Conservation (phyloP, 2,888 invertebrate genomes). For the Leptinotarsa haldemani region DNA sequence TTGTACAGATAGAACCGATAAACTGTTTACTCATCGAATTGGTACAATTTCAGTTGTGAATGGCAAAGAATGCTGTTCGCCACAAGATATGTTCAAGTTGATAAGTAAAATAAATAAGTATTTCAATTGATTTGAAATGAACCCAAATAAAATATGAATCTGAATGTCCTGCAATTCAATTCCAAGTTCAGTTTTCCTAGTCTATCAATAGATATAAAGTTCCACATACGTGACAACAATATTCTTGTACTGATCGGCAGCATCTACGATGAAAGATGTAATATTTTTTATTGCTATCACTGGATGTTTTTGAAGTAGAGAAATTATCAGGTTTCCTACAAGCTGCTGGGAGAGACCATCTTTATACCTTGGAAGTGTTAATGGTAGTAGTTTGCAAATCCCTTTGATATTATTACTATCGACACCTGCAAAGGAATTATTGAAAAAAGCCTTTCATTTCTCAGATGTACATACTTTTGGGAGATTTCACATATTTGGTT, state of each 20-base stretch:
- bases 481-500: constrained; percentile 76
- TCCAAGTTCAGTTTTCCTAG: background rate
- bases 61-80: too few species aligned
- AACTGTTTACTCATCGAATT: too few species aligned
- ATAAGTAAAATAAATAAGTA: background rate
- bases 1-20: too few species aligned
- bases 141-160: too few species aligned
- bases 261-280: constrained; percentile 72
- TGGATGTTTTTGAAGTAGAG: constrained; percentile 75
- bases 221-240: constrained; percentile 76
- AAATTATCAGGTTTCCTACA: constrained; percentile 76
- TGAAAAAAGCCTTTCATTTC: constrained; percentile 16
- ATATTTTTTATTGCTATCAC: constrained; percentile 79
- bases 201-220: background rate
- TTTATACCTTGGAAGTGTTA: constrained; percentile 83
- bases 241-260: constrained; percentile 74
- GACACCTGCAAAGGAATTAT: constrained; percentile 42
- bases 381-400: constrained; percentile 77
- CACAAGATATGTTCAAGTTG: too few species aligned
- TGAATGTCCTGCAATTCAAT: too few species aligned
- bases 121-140: too few species aligned
- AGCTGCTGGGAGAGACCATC: constrained; percentile 83
- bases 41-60: too few species aligned
- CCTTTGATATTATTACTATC: constrained; percentile 48
- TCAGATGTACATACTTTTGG: constrained; percentile 68